These are phyloP conservation scores for Campoplex capitator DNA, from an alignment of 2,888 invertebrate genomes.

Conservation along the genomic window DNA sequence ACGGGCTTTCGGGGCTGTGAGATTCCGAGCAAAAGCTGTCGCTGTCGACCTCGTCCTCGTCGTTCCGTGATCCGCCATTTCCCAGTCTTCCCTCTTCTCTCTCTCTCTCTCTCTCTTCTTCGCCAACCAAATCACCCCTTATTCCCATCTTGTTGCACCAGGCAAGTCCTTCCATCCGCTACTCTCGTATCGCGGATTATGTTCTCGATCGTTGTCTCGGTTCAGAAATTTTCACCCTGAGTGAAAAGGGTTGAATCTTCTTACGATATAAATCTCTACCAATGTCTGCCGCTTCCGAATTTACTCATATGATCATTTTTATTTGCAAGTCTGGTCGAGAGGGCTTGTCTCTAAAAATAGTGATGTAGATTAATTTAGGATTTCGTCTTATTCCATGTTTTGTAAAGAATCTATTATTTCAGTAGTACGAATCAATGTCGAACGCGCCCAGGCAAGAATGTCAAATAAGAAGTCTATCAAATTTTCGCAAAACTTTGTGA, in stretches of 20 bases:
- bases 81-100: background rate
- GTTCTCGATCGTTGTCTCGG: constrained; percentile 55
- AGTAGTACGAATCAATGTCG: constrained; percentile 17
- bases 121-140: constrained; percentile 9
- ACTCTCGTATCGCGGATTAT: constrained; percentile 56
- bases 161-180: constrained; percentile 44
- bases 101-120: no score
- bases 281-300: background rate
- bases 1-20: constrained; percentile 74
- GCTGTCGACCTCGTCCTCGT: constrained; percentile 50
- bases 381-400: background rate
- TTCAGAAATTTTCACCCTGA: constrained; percentile 14
- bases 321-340: background rate
- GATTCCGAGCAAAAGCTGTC: constrained; percentile 50
- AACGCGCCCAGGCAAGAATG: background rate
- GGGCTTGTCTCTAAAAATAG: background rate
- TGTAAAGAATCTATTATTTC: background rate
- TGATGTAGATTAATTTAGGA: background rate
- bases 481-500: background rate
- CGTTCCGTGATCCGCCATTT: constrained; percentile 30
- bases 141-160: constrained; percentile 45
- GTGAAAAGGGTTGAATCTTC: background rate
- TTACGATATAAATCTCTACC: background rate
- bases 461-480: background rate
- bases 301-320: background rate